Conservation (phyloP, 53 echinoderm and acorn worm species). For the Luidia sarsii region DNA sequence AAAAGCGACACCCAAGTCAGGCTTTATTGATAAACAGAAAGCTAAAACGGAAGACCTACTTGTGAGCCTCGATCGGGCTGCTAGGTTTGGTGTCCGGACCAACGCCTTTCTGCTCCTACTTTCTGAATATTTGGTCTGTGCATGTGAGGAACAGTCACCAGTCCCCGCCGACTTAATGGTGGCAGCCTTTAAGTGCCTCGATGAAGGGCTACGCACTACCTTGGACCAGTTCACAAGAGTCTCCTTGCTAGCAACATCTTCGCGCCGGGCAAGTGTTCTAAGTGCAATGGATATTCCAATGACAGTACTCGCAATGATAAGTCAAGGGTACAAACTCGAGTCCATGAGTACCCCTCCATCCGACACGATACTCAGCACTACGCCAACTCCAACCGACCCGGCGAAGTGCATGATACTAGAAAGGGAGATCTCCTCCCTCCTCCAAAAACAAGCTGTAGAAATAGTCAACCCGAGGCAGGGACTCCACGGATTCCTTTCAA, state of each 20-base stretch:
- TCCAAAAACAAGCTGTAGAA: too few species aligned
- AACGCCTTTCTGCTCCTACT: neutral
- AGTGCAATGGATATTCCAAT: neutral
- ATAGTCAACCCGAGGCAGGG: neutral
- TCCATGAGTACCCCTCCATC: too few species aligned
- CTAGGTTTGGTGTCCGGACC: neutral
- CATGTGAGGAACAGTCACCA: too few species aligned
- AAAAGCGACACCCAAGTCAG: neutral
- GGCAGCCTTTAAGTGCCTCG: neutral
- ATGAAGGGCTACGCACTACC: neutral
- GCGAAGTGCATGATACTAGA: too few species aligned
- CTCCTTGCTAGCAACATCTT: neutral
- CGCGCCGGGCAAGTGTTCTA: neutral
- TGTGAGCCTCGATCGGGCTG: neutral
- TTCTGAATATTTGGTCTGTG: too few species aligned
- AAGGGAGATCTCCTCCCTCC: too few species aligned
- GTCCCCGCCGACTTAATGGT: neutral
- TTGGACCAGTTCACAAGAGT: conserved; percentile 4
- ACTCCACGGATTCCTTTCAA: too few species aligned
- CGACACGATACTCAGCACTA: too few species aligned
- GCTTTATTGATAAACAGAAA: neutral
- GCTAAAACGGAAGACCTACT: neutral
- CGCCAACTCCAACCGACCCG: too few species aligned
- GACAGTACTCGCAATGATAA: too few species aligned
- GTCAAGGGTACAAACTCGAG: too few species aligned